Base-by-base conservation (phyloP, 2,888 invertebrate species). In the Silvanus unidentatus region DNA sequence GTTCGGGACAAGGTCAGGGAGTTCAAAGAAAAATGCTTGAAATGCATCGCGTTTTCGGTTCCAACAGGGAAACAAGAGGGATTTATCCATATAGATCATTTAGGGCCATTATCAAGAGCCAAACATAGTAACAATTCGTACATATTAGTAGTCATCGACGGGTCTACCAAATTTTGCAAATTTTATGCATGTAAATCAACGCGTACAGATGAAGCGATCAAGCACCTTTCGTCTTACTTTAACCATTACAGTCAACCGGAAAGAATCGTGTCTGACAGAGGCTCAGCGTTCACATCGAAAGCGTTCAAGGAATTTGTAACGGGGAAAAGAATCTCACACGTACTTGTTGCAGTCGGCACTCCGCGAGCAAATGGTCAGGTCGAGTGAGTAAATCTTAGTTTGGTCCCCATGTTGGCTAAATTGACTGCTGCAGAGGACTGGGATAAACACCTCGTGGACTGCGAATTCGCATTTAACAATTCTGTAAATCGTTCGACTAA, bases 401-500 rank as follows among this genome's bases (percentile, higher is more conserved):
- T 56, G 16, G 45, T 44, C n/a, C 48, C 49, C 11, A 45, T 52
- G 35, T 43, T 53, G 13, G 36, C 38, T 4, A 50, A 52, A 41
- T 22, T 44, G 4, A 14, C 41, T 8, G 44, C 40, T 15, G 14
- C 40, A 8, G 50, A 51, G 3, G 16, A 39, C 16, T 43, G 48
- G 62, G 35, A 52, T 50, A 14, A 40, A 47, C 38, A 51, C 45
- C 29, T 49, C 47, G 12, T 46, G 37, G 14, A 50, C 43, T 47
- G 51, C 41, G 50, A 51, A 49, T 43, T 43, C 53, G 42, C 55
- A 42, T 45, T 58, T 41, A 39, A 55, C 52, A 53, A 61, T 41
- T 60, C 59, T 0, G 12, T 63, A 2, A 55, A 52, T 38, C 51
- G 60, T 39, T 48, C 58, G 9, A 57, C 60, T 14, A 50, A 51